Evolutionary conservation across 1,140 invertebrate genomes (phyloP).

Genomic region (Drosophila willistoni): DNA sequence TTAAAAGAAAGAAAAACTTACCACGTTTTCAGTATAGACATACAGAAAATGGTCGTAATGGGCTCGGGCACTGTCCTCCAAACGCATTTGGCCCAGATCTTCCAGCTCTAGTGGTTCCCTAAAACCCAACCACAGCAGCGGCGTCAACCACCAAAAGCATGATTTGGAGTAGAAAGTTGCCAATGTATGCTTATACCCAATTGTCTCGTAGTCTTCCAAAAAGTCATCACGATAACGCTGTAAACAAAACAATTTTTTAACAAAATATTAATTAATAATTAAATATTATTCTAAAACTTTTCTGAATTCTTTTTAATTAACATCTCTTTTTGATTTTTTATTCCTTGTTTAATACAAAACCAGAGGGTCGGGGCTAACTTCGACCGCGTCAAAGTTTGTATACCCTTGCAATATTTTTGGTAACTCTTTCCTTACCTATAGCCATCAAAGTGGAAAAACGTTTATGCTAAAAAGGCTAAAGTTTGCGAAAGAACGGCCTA

Average conservation of each 20-base stretch:
- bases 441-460: too few relatives aligned
- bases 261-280: too few relatives aligned
- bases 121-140: conserved; percentile 88
- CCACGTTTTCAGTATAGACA: conserved; percentile 74
- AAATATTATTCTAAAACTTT: too few relatives aligned
- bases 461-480: too few relatives aligned
- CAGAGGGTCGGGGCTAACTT: too few relatives aligned
- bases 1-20: conserved; percentile 33
- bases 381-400: too few relatives aligned
- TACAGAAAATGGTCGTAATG: conserved; percentile 82
- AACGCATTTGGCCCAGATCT: conserved; percentile 88
- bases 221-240: conserved; percentile 76
- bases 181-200: conserved; percentile 85
- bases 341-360: too few relatives aligned
- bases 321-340: too few relatives aligned
- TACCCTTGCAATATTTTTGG: too few relatives aligned
- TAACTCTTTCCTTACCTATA: too few relatives aligned
- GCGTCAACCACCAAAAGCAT: conserved; percentile 91
- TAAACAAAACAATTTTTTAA: not conserved
- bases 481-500: too few relatives aligned
- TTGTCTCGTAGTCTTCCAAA: conserved; percentile 69
- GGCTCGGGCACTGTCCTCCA: conserved; percentile 84
- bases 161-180: conserved; percentile 88
- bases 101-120: conserved; percentile 87
- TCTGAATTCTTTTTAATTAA: too few relatives aligned